These are phyloP conservation scores for Sialis lutaria DNA, from an alignment of 2,888 invertebrate genomes.

Conservation along the genomic window DNA sequence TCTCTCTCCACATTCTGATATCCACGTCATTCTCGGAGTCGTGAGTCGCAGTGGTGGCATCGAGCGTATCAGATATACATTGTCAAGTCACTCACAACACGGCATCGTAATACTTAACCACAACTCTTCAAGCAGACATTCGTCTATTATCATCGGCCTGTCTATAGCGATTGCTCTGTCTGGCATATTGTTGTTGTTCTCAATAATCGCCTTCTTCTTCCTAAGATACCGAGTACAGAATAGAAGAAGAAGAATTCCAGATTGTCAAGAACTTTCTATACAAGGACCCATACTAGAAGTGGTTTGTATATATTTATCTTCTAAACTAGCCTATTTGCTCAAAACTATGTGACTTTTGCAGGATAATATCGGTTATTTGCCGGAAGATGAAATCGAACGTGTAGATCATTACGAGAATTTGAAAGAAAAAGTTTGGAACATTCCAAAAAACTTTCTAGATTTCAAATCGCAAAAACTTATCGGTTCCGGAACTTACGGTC, in stretches of 20 bases:
- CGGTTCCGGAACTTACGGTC: conserved; percentile 62
- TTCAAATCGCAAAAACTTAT: conserved; percentile 51
- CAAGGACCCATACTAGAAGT: conserved; percentile 67
- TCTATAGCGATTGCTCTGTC: conserved; percentile 53
- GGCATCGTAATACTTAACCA: conserved; percentile 32
- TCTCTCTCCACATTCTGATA: conserved; percentile 38
- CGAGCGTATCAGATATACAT: conserved; percentile 45
- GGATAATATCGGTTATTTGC: conserved; percentile 62
- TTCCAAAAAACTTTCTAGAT: conserved; percentile 52
- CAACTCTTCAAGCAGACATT: conserved; percentile 29
- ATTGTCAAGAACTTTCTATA: conserved; percentile 50
- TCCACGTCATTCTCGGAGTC: conserved; percentile 52
- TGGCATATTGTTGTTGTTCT: conserved; percentile 41
- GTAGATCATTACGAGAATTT: conserved; percentile 56
- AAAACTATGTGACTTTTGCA: conserved; percentile 14
- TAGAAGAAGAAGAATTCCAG: conserved; percentile 29
- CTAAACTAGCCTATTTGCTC: neutral
- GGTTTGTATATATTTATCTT: conserved; percentile 18
- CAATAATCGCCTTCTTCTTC: conserved; percentile 42
- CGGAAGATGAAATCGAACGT: conserved; percentile 47
- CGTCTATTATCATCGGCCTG: conserved; percentile 23
- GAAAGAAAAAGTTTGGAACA: conserved; percentile 56
- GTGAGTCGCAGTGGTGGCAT: conserved; percentile 48
- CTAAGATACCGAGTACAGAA: conserved; percentile 31
- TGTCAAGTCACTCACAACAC: conserved; percentile 27